Conservation (phyloP, 2,113 vertebrate species). For the Calonectris borealis region DNA sequence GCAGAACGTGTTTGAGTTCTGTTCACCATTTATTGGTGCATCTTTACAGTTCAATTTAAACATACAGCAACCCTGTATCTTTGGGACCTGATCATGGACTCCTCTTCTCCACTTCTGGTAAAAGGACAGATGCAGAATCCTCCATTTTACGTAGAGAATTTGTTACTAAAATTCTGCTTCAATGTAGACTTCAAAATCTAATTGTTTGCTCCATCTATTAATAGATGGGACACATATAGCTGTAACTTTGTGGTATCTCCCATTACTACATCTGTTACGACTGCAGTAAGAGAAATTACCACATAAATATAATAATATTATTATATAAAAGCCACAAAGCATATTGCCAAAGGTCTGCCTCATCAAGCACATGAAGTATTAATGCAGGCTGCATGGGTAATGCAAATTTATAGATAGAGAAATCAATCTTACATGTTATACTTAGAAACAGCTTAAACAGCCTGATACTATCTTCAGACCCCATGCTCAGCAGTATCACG, state of each 20-base stretch:
- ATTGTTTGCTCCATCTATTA: neutral
- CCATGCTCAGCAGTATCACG: slow-evolving; percentile 32
- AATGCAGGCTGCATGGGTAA: slow-evolving; percentile 19
- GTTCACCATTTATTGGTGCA: neutral
- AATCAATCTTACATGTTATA: slow-evolving; percentile 46
- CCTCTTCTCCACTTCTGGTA: neutral
- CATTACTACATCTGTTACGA: neutral
- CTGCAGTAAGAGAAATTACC: neutral
- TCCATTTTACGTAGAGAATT: neutral
- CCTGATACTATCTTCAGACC: slow-evolving; percentile 32
- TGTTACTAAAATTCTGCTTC: neutral
- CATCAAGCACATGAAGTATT: slow-evolving; percentile 23
- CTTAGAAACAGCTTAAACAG: slow-evolving; percentile 61
- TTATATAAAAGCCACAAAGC: neutral
- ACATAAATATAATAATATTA: neutral
- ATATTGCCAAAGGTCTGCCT: slow-evolving; percentile 3
- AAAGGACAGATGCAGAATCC: neutral
- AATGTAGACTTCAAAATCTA: neutral
- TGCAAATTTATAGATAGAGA: slow-evolving; percentile 38
- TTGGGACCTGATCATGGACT: neutral
- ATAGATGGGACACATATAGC: neutral
- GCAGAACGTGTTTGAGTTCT: neutral
- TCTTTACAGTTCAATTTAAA: neutral
- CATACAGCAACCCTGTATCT: neutral
- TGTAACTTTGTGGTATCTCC: neutral